phyloP scores from a whole-genome alignment of 2,113 vertebrate species.

The Gobiocypris rarus region DNA sequence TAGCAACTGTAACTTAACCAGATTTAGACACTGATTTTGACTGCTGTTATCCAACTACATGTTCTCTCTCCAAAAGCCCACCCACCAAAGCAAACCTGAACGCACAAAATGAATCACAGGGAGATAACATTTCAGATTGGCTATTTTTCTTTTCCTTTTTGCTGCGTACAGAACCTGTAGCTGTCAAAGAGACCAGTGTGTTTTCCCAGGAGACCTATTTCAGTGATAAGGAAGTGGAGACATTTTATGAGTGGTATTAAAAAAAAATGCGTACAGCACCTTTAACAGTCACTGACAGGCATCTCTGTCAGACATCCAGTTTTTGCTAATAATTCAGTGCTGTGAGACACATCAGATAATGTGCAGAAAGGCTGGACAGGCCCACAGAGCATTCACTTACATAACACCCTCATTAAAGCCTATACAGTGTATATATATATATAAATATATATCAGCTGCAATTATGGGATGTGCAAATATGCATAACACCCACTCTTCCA shows the following conservation, averaged over 20 bases:
- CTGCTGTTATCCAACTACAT: background rate
- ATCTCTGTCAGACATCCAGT: background rate
- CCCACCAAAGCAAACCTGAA: background rate
- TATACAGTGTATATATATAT: background rate
- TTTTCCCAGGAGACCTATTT: constrained; percentile 3
- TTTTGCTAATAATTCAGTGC: constrained; percentile 15
- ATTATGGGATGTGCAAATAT: constrained; percentile 17
- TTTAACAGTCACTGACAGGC: constrained; percentile 1
- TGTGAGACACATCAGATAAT: background rate
- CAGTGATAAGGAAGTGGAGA: background rate
- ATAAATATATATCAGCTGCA: background rate
- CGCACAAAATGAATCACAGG: background rate
- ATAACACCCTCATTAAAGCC: constrained; percentile 12
- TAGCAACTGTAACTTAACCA: background rate
- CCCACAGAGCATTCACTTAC: background rate
- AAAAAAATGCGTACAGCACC: background rate
- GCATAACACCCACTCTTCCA: background rate
- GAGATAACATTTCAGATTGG: background rate
- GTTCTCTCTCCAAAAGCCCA: background rate
- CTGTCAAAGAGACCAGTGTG: background rate
- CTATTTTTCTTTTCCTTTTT: background rate
- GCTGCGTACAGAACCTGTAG: background rate
- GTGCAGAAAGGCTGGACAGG: background rate
- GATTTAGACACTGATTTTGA: background rate
- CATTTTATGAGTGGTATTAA: background rate